Evolutionary conservation across 2,113 vertebrate genomes (phyloP).

Genomic region (Phoenicopterus ruber): DNA sequence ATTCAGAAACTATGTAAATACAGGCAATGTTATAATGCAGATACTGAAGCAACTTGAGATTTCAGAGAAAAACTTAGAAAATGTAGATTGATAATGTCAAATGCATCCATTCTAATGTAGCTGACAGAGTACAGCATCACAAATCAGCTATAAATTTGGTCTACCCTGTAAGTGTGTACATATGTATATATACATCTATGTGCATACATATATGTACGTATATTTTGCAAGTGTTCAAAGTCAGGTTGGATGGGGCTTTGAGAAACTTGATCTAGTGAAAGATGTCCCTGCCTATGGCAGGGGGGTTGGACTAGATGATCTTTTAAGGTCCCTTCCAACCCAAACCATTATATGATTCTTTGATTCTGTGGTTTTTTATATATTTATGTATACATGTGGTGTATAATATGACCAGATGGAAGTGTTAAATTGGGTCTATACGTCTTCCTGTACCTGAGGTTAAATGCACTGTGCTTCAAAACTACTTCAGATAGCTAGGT

Average conservation of each 20-base stretch:
- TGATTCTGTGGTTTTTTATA: neutral
- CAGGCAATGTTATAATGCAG: neutral
- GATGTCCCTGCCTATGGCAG: neutral
- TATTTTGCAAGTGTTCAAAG: neutral
- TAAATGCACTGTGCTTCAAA: neutral
- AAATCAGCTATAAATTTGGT: neutral
- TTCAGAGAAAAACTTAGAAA: neutral
- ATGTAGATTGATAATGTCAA: neutral
- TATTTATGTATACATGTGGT: neutral
- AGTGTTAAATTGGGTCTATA: neutral
- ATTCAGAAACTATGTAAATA: neutral
- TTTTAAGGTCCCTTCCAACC: neutral
- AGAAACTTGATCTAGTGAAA: neutral
- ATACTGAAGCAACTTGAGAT: neutral
- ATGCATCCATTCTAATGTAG: neutral
- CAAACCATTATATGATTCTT: neutral
- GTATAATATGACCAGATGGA: neutral
- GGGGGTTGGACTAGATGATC: neutral
- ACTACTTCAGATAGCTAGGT: neutral
- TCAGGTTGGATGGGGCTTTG: neutral
- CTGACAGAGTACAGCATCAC: neutral
- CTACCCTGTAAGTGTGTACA: neutral
- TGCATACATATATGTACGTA: neutral
- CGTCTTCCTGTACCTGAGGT: neutral
- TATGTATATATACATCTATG: neutral